A percentile compares a stretch with the other conserved stretches of the same genome.
These are phyloP conservation scores for Byasa hedistus DNA, from an alignment of 2,888 invertebrate species.

Conservation along the genomic window DNA sequence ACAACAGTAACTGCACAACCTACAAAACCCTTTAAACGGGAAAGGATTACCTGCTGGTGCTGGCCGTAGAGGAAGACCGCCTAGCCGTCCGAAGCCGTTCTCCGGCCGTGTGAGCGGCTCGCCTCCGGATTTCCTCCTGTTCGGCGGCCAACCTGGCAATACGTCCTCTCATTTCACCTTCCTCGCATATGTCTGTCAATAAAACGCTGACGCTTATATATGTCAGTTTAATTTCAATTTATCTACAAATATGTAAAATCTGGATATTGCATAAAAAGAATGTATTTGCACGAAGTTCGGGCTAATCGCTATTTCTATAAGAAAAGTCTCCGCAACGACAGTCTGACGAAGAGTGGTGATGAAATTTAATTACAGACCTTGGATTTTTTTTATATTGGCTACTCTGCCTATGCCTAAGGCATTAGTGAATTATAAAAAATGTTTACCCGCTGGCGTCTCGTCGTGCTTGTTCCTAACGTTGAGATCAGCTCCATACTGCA, in stretches of 20 bases:
- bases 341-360: too few relatives aligned
- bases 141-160: constrained; percentile 93
- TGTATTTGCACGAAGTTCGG: too few relatives aligned
- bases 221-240: too few relatives aligned
- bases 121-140: constrained; percentile 85
- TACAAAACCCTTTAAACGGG: too few relatives aligned
- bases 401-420: too few relatives aligned
- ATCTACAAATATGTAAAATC: too few relatives aligned
- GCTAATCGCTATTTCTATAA: too few relatives aligned
- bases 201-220: constrained; percentile 24
- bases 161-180: constrained; percentile 94
- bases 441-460: constrained; percentile 96
- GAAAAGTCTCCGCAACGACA: too few relatives aligned
- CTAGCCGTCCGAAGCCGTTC: constrained; percentile 70
- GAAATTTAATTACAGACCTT: too few relatives aligned
- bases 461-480: constrained; percentile 97
- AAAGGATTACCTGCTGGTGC: constrained; percentile 54
- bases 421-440: neutral
- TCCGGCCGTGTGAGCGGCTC: constrained; percentile 73
- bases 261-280: too few relatives aligned
- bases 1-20: too few relatives aligned
- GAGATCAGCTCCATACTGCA: constrained; percentile 97
- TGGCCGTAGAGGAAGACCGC: constrained; percentile 78
- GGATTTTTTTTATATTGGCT: neutral
- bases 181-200: constrained; percentile 93